Conservation (phyloP, 2,113 vertebrate species). For the Theristicus caerulescens region DNA sequence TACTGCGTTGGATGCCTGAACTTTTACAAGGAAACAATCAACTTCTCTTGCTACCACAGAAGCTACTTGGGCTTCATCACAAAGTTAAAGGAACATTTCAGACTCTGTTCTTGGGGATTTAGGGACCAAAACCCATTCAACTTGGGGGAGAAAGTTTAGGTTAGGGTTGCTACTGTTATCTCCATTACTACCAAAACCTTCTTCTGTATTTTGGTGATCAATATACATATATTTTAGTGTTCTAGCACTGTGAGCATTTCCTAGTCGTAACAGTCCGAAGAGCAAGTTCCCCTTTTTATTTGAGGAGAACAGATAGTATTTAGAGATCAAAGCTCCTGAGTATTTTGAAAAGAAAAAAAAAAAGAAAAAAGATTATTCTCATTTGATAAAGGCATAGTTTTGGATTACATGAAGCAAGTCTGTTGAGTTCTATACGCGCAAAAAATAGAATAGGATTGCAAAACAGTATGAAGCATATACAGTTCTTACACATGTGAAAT, state of each 20-base stretch:
- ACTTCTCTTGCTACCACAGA: not conserved
- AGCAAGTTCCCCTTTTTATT: not conserved
- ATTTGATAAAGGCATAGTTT: not conserved
- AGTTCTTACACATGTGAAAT: not conserved
- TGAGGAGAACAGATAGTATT: not conserved
- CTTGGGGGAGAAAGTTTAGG: not conserved
- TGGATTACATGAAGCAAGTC: not conserved
- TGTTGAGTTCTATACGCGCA: not conserved
- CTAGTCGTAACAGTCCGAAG: not conserved
- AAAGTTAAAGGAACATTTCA: not conserved
- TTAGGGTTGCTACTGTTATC: not conserved
- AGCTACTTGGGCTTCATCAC: not conserved
- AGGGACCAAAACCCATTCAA: not conserved
- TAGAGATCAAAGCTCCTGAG: not conserved
- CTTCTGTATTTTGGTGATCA: not conserved
- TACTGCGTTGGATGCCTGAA: not conserved
- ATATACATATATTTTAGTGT: not conserved
- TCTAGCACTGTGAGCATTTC: not conserved
- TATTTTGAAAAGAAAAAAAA: not conserved
- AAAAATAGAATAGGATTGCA: not conserved
- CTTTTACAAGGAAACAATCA: not conserved
- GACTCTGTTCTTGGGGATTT: not conserved
- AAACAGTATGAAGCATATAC: not conserved
- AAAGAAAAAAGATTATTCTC: not conserved
- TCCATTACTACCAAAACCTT: fast-evolving